phyloP scores from a whole-genome alignment of 2,113 vertebrate genomes.

The Salvelinus fontinalis region DNA sequence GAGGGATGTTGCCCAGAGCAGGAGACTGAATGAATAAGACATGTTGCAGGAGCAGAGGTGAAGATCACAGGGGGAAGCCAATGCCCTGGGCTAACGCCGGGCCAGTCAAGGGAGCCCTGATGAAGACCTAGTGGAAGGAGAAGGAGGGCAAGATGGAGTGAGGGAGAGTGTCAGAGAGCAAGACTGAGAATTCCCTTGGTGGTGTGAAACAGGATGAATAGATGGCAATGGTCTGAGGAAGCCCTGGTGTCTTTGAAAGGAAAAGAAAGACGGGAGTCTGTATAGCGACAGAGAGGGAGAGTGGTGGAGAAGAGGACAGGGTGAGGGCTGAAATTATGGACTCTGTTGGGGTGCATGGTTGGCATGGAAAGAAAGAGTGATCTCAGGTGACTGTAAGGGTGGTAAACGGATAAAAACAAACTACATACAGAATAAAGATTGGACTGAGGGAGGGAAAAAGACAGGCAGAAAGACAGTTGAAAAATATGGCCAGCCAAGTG shows the following conservation, averaged over 20 bases:
- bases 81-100: conserved; percentile 43
- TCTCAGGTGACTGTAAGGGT: not conserved
- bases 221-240: conserved; percentile 28
- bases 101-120: not conserved
- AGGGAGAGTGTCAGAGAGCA: conserved; percentile 13
- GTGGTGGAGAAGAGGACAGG: no score
- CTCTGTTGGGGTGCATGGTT: not conserved
- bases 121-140: conserved; percentile 26
- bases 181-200: conserved; percentile 28
- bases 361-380: not conserved
- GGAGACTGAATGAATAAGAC: conserved; percentile 63
- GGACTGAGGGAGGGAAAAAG: not conserved
- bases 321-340: no score
- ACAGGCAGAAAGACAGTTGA: not conserved
- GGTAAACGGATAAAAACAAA: not conserved
- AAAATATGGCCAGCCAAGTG: no score
- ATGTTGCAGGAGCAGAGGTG: conserved; percentile 39
- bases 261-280: conserved; percentile 37
- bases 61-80: conserved; percentile 61
- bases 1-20: conserved; percentile 49
- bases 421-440: not conserved
- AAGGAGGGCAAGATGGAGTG: conserved; percentile 15
- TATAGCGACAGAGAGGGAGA: not conserved
- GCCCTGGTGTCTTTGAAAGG: conserved; percentile 37
- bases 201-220: no score